Percentiles rank a stretch among this genome's conserved stretches.
These are phyloP conservation scores for Enteromius fasciolatus DNA, from an alignment of 2,797 vertebrate species.

Conservation along the genomic window DNA sequence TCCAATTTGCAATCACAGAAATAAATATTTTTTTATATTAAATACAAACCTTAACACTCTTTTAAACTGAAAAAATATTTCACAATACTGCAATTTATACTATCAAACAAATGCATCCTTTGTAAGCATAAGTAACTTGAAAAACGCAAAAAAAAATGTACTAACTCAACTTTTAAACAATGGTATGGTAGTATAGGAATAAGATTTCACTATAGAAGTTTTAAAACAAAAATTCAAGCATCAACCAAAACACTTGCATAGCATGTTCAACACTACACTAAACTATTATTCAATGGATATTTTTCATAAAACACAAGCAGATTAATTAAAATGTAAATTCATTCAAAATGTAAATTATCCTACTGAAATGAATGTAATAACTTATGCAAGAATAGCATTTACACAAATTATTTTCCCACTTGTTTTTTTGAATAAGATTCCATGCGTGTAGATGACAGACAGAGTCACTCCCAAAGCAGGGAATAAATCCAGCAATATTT, in stretches of 20 bases:
- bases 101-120: neutral
- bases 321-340: neutral
- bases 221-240: neutral
- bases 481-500: constrained; percentile 9
- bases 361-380: neutral
- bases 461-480: neutral
- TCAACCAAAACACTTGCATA: neutral
- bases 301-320: neutral
- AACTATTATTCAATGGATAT: neutral
- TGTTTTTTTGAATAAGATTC: neutral
- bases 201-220: too few species aligned
- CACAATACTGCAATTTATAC: neutral
- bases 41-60: neutral
- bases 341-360: constrained; percentile 1
- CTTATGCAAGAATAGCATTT: neutral
- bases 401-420: neutral
- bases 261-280: neutral
- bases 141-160: too few species aligned
- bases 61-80: constrained; percentile 1
- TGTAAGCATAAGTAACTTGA: neutral
- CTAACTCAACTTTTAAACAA: too few species aligned
- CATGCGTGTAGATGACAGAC: neutral
- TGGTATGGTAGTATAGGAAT: neutral
- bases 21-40: neutral
- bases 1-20: neutral